Conservation (phyloP, 1,140 invertebrate genomes). For the Hirudo medicinalis region DNA sequence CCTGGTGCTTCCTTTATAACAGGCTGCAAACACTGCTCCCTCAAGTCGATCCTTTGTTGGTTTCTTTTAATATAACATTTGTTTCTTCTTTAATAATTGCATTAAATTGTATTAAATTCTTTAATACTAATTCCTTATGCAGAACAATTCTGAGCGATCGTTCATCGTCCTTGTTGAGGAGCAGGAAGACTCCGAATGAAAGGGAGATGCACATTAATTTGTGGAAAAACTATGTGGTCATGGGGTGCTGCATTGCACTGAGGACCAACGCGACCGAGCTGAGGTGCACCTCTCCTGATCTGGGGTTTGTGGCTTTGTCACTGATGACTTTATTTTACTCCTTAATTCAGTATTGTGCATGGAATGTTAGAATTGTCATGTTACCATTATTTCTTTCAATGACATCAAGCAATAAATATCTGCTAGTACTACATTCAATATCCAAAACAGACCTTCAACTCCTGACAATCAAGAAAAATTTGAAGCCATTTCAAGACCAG, state of each 20-base stretch:
- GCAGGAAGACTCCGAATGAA: constrained; percentile 75
- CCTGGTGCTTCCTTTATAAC: constrained; percentile 87
- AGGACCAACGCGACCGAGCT: constrained; percentile 57
- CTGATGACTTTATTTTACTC: too few relatives aligned
- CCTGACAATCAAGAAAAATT: constrained; percentile 28
- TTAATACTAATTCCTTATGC: constrained; percentile 30
- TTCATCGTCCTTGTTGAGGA: constrained; percentile 64
- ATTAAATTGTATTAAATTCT: too few relatives aligned
- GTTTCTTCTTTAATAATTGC: background rate
- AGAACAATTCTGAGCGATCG: constrained; percentile 92
- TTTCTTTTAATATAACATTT: background rate
- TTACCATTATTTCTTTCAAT: too few relatives aligned
- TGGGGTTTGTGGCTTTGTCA: constrained; percentile 35
- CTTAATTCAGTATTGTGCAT: too few relatives aligned
- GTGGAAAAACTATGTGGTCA: constrained; percentile 90
- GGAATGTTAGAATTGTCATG: too few relatives aligned
- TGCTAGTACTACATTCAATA: background rate
- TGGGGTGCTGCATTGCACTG: constrained; percentile 82
- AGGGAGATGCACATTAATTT: constrained; percentile 78
- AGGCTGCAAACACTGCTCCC: constrained; percentile 76
- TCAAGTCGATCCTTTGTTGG: constrained; percentile 77
- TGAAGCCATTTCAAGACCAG: constrained; percentile 21
- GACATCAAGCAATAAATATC: background rate
- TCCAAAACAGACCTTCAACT: constrained; percentile 24
- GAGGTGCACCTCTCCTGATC: constrained; percentile 78